These are phyloP conservation scores for Trachelus tabidus DNA, from an alignment of 2,888 invertebrate species.

Conservation along the genomic window DNA sequence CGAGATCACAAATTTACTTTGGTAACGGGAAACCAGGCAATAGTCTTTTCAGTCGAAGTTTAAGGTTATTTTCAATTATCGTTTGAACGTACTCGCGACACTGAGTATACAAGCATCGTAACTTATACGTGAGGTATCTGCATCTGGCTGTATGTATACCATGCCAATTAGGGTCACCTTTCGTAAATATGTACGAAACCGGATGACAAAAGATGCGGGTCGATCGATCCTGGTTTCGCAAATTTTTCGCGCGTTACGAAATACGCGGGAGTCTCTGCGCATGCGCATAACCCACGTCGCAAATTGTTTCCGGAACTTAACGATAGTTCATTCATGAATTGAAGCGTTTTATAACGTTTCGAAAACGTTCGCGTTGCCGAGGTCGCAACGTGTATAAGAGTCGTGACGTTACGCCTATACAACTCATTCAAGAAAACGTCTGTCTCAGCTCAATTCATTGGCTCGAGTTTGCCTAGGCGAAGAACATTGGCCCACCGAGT, in stretches of 20 bases:
- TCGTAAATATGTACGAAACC: background rate
- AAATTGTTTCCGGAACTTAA: background rate
- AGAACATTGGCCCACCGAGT: background rate
- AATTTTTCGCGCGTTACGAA: background rate
- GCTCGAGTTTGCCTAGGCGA: background rate
- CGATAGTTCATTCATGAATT: conserved; percentile 51
- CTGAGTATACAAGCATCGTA: background rate
- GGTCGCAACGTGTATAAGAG: background rate
- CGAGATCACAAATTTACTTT: background rate
- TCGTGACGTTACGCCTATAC: background rate
- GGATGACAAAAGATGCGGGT: background rate
- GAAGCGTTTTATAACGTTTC: background rate
- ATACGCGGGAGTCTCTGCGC: background rate
- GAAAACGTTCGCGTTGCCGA: background rate
- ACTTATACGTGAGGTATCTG: background rate
- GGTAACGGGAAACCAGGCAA: background rate
- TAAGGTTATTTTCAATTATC: background rate
- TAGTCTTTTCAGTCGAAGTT: background rate
- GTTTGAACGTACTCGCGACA: background rate
- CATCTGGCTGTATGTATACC: background rate
- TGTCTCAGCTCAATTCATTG: background rate
- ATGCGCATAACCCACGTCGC: background rate
- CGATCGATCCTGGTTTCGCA: background rate
- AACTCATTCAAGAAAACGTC: background rate
- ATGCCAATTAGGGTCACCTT: background rate